Evolutionary conservation across 2,113 vertebrate species (phyloP).

Genomic region (Passer domesticus): DNA sequence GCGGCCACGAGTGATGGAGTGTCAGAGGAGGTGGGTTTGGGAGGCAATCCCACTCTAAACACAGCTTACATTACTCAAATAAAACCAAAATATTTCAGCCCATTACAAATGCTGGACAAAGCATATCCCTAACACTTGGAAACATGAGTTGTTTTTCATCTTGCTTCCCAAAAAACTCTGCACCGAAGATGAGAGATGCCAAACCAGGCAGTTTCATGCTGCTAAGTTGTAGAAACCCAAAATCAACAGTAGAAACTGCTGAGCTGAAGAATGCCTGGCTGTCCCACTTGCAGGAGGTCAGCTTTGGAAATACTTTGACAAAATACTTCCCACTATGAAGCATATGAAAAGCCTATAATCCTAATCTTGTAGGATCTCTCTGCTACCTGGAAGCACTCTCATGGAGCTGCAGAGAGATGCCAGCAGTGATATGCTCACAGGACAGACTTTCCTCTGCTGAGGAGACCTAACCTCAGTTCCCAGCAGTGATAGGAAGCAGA

Average conservation of each 20-base stretch:
- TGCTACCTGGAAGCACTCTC: background rate
- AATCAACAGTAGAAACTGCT: background rate
- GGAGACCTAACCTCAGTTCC: background rate
- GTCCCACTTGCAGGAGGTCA: background rate
- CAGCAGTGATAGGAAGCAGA: background rate
- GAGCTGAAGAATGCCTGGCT: background rate
- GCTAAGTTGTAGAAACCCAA: background rate
- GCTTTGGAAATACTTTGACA: background rate
- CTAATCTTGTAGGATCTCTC: background rate
- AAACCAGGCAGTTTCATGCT: background rate
- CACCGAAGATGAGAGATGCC: background rate
- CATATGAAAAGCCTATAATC: background rate
- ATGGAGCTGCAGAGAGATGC: background rate
- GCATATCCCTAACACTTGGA: background rate
- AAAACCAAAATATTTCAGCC: background rate
- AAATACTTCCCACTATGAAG: background rate
- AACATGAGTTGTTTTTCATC: background rate
- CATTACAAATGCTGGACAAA: background rate
- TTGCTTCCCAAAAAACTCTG: background rate
- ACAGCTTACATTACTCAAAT: background rate
- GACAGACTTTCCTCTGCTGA: background rate
- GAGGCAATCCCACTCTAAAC: background rate
- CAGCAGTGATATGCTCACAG: background rate
- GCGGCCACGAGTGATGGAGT: rapidly evolving
- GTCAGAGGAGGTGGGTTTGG: background rate